These are phyloP conservation scores for Apamea monoglypha DNA, from an alignment of 2,888 invertebrate species.

Conservation along the genomic window DNA sequence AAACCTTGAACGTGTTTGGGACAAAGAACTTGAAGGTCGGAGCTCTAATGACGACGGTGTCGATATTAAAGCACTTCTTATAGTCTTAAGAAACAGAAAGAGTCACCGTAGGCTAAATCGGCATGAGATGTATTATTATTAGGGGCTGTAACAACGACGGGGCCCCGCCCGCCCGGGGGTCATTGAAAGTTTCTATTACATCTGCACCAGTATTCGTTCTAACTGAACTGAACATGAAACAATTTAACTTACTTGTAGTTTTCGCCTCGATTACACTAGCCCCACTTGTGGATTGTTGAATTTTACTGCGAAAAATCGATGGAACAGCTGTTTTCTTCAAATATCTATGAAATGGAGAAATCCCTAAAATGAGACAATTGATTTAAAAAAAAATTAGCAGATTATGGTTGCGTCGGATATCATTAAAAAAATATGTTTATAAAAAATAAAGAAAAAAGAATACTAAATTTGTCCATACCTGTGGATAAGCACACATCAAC, in stretches of 20 bases:
- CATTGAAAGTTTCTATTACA: neutral
- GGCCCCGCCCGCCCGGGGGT: neutral
- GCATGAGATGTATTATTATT: neutral
- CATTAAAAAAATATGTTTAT: neutral
- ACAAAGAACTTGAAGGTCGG: neutral
- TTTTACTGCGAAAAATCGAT: constrained; percentile 43
- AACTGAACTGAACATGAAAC: neutral
- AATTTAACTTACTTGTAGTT: constrained; percentile 38
- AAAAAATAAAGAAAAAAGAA: neutral
- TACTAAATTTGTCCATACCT: constrained; percentile 35
- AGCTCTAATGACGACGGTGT: neutral
- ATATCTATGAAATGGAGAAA: constrained; percentile 52
- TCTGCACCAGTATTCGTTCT: neutral
- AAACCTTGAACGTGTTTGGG: neutral
- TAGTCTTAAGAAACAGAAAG: neutral
- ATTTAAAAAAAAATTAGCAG: no score
- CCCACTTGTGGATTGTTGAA: neutral
- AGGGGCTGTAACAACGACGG: neutral
- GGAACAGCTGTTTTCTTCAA: constrained; percentile 58
- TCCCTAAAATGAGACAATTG: constrained; percentile 34
- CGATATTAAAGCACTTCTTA: neutral
- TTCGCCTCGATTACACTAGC: neutral
- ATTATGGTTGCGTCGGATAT: neutral
- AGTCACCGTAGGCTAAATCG: neutral
- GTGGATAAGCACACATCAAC: constrained; percentile 32